Evolutionary conservation across 2,113 vertebrate genomes (phyloP).

Genomic region (Brachypteracias leptosomus): DNA sequence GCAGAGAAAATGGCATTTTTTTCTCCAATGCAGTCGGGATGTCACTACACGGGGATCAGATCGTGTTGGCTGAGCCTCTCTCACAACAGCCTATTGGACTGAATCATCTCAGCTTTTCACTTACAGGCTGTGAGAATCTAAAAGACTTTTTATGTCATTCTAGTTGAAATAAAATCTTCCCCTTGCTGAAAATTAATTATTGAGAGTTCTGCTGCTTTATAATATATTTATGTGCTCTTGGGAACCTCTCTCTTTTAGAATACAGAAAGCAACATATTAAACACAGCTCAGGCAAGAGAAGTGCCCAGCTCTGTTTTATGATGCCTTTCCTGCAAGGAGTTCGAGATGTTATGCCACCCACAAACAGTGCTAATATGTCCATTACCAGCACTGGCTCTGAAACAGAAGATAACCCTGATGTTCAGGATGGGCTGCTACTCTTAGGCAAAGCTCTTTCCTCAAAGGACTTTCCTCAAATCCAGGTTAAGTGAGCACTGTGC

Average conservation of each 20-base stretch:
- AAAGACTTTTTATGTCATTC: background rate
- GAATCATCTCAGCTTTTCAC: background rate
- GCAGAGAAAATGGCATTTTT: background rate
- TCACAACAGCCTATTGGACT: background rate
- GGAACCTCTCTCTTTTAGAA: background rate
- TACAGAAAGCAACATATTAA: background rate
- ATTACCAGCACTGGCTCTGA: background rate
- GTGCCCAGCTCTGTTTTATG: background rate
- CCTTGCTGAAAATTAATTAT: slow-evolving; percentile 51
- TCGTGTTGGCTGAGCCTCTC: background rate
- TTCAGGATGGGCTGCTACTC: background rate
- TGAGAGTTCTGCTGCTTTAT: slow-evolving; percentile 25
- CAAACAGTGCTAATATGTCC: background rate
- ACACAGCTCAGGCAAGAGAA: background rate
- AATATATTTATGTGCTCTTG: slow-evolving; percentile 40
- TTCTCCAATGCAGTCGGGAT: background rate
- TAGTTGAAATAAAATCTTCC: background rate
- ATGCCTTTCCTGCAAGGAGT: background rate
- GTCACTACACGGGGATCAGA: background rate
- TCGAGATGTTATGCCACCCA: background rate
- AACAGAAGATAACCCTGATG: background rate
- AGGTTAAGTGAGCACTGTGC: background rate
- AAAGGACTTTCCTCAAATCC: background rate
- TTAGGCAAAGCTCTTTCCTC: background rate
- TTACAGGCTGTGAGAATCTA: background rate